Base-by-base conservation (phyloP, 2,797 vertebrate genomes). In the Coregonus sp. region DNA sequence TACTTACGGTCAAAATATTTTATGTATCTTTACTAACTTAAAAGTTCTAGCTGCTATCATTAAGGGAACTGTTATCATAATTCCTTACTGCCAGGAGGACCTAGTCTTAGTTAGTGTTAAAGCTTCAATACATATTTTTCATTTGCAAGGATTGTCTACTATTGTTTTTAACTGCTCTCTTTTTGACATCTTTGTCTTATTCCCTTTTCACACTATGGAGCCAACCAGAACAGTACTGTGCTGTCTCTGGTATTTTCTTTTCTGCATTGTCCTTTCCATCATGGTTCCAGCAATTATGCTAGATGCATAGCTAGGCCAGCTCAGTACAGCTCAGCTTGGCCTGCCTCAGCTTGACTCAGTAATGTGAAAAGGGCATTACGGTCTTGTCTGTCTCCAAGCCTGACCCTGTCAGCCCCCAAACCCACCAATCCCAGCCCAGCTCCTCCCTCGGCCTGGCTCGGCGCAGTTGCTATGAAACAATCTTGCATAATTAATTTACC, bases 401-500 rank as follows among this genome's bases (percentile, higher is more conserved):
- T 70, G 35, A 74, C 35, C 72, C 5, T 63, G 56, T 74, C 20
- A 65, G 61, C 35, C 18, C 20, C 72, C 35, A 3, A 74, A 20
- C 59, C 75, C 68, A 77, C 80, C 81, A 83, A 73, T 80, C 79
- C 71, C 72, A 78, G 72, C 76, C 51, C 40, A 74, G 79, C 69
- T 80, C 72, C 74, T 83, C 73, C n/a, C 80, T 73, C 75, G 50
- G 63, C 40, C 31, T 69, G 56, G 11, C n/a, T 63, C 80, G 81
- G 75, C 76, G 52, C 33, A 73, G 94, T 95, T 95, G 93, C 94
- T 94, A 93, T 75, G 93, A 91, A 87, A 94, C 93, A 20, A 78
- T 74, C 83, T 84, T 81, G 84, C 89, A 91, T 91, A 94, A 94
- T 93, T 93, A 84, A 94, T 94, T 94, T 93, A 93, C 91, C 89